These are phyloP conservation scores for Cinclus cinclus DNA, from an alignment of 2,113 vertebrate species.

Conservation along the genomic window DNA sequence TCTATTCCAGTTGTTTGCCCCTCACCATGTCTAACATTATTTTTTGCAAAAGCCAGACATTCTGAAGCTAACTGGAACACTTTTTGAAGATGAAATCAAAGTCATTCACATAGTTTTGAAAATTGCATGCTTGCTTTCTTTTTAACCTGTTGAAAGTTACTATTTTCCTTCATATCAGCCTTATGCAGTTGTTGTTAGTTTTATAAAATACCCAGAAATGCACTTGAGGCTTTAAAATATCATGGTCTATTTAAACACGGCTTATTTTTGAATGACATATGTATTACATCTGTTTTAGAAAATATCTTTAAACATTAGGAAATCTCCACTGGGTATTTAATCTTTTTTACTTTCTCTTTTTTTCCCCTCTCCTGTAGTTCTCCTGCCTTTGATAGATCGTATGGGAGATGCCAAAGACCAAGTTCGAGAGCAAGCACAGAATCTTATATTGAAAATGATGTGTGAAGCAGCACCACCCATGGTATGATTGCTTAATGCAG, in stretches of 20 bases:
- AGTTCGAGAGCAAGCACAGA: slow-evolving; percentile 92
- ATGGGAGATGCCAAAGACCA: slow-evolving; percentile 96
- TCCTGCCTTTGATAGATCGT: slow-evolving; percentile 88
- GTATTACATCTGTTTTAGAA: background rate
- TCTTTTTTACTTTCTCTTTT: background rate
- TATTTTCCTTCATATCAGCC: background rate
- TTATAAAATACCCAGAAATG: background rate
- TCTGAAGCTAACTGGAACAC: background rate
- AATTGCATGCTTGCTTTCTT: background rate
- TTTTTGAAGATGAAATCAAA: background rate
- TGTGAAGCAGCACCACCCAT: slow-evolving; percentile 84
- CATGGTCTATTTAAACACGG: background rate
- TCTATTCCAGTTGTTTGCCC: background rate
- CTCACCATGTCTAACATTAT: background rate
- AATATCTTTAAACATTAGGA: background rate
- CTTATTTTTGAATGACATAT: background rate
- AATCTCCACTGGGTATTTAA: background rate
- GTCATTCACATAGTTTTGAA: background rate
- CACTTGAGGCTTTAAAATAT: background rate
- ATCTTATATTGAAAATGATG: slow-evolving; percentile 88
- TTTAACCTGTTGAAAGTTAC: background rate
- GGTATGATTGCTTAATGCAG: slow-evolving; percentile 75
- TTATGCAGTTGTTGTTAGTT: background rate
- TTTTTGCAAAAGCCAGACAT: background rate
- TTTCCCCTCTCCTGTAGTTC: slow-evolving; percentile 70